Evolutionary conservation across 92 coral and sea anemone species (phyloP), one percentile per base, ranked within the genome.

Genomic region (Nematostella vectensis): DNA sequence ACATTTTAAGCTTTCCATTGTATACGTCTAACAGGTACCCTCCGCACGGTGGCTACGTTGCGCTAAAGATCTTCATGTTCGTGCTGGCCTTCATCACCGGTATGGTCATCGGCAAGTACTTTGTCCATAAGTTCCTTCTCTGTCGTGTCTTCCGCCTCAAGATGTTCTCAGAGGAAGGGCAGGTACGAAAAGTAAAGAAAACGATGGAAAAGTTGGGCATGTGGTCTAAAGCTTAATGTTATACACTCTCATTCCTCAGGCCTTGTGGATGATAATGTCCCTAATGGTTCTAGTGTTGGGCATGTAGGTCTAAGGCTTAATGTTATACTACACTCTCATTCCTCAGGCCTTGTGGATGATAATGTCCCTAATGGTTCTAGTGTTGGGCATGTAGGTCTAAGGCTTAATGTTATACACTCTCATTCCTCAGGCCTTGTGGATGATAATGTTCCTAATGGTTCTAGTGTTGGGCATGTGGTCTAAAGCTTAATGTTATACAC

Each of bases 201-300:
- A n/a, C n/a, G n/a, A n/a, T n/a, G n/a, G n/a, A n/a, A n/a, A n/a
- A n/a, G n/a, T n/a, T n/a, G n/a, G n/a, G n/a, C n/a, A n/a, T n/a
- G n/a, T n/a, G n/a, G n/a, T n/a, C n/a, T n/a, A n/a, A n/a, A n/a
- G n/a, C n/a, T n/a, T n/a, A n/a, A n/a, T n/a, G n/a, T n/a, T n/a
- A n/a, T n/a, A n/a, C n/a, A n/a, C n/a, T n/a, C n/a, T n/a, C n/a
- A n/a, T n/a, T n/a, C n/a, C 21, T 3, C 69, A 64, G 70, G 94
- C 87, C 8, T 84, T 87, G 25, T 84, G 94, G 94, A 84, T 84
- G 94, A 76, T 84, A 19, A 84, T 84, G 94, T 80, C 79, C 20
- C 71, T 84, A 21, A 74, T 83, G 1, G 65, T 78, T 1, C 69
- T 84, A 8, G 16, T 84, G 69, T 84, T 77, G n/a, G n/a, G n/a